phyloP scores from a whole-genome alignment of 2,888 invertebrate species.

The Pyrrhia umbra region DNA sequence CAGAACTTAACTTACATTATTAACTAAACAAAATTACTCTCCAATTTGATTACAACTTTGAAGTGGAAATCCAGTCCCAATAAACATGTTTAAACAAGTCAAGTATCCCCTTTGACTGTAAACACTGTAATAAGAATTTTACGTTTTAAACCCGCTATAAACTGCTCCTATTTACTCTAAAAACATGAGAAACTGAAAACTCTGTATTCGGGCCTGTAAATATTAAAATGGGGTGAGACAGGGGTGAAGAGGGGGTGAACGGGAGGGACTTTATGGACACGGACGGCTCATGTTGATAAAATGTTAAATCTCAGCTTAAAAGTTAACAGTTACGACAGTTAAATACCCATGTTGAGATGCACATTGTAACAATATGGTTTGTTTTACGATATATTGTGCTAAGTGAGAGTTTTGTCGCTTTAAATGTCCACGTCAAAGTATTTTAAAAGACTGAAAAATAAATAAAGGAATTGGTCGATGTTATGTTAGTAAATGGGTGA shows the following conservation, averaged over 20 bases:
- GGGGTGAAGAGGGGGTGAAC: background rate
- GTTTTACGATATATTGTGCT: too few relatives aligned
- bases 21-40: background rate
- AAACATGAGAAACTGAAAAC: conserved; percentile 29
- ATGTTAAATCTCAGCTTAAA: conserved; percentile 33
- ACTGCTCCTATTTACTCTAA: conserved; percentile 47
- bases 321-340: conserved; percentile 5
- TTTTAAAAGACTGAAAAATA: too few relatives aligned
- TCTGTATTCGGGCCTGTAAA: conserved; percentile 32
- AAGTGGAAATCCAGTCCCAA: background rate
- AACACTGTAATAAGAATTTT: background rate
- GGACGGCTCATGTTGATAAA: conserved; percentile 38
- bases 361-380: background rate
- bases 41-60: background rate
- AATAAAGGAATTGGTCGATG: too few relatives aligned
- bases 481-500: too few relatives aligned
- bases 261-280: conserved; percentile 37
- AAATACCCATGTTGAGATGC: background rate
- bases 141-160: conserved; percentile 21
- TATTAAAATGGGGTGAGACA: conserved; percentile 27
- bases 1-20: background rate
- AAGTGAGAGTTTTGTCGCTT: too few relatives aligned
- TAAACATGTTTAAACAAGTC: conserved; percentile 10
- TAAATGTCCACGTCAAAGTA: too few relatives aligned
- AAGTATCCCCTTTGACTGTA: background rate